A percentile compares a stretch with the other conserved stretches of the same genome.
Evolutionary conservation across 2,113 vertebrate genomes (phyloP).

Genomic region (Phalacrocorax carbo): DNA sequence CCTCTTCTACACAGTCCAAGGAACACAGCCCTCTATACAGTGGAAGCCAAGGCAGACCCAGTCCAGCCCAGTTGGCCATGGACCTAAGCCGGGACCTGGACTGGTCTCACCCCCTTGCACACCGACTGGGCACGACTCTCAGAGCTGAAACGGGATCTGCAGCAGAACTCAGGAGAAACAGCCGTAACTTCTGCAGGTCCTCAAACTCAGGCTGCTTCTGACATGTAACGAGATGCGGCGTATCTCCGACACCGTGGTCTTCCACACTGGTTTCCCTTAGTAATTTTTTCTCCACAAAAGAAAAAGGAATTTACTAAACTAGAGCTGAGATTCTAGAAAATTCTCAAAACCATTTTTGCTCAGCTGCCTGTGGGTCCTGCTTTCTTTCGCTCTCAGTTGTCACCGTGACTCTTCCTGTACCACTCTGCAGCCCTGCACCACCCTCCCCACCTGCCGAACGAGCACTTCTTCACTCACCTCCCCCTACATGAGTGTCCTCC

Average conservation of each 20-base stretch:
- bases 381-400: background rate
- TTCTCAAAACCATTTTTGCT: background rate
- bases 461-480: background rate
- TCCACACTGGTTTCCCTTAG: background rate
- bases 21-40: background rate
- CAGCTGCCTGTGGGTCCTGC: no score
- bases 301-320: background rate
- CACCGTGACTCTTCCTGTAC: no score
- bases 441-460: background rate
- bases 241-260: background rate
- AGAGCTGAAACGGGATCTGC: background rate
- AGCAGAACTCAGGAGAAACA: background rate
- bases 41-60: background rate
- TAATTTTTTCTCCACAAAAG: background rate
- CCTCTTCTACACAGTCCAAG: background rate
- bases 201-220: background rate
- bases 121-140: fast-evolving
- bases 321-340: background rate
- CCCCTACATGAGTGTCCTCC: background rate
- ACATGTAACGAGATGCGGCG: fast-evolving
- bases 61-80: background rate
- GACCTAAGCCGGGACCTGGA: fast-evolving
- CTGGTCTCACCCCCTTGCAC: background rate
- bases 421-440: background rate
- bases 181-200: no score